Evolutionary conservation across 2,113 vertebrate species (phyloP).

Genomic region (Garra rufa): DNA sequence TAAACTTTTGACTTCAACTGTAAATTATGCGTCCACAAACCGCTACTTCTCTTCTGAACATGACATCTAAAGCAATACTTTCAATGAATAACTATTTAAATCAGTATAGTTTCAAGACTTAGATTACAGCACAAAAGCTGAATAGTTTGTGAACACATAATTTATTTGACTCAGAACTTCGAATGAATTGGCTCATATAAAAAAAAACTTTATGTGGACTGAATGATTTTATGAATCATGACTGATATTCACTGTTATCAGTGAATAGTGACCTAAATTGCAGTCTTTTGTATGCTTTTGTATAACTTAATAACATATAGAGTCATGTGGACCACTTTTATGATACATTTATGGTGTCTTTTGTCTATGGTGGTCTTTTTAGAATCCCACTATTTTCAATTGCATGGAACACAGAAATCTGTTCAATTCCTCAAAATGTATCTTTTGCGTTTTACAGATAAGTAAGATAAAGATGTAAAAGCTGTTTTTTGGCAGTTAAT

Average conservation of each 20-base stretch:
- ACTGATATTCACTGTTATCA: too few relatives aligned
- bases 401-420: background rate
- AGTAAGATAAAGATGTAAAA: background rate
- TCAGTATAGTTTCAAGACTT: too few relatives aligned
- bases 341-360: background rate
- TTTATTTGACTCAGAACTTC: too few relatives aligned
- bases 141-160: too few relatives aligned
- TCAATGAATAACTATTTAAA: background rate
- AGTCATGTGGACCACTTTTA: background rate
- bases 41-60: background rate
- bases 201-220: too few relatives aligned
- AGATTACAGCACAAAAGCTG: too few relatives aligned
- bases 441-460: background rate
- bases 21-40: background rate
- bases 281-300: background rate
- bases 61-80: background rate
- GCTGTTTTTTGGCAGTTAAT: background rate
- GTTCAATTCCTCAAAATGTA: background rate
- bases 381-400: background rate
- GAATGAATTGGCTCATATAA: too few relatives aligned
- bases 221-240: too few relatives aligned
- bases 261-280: background rate
- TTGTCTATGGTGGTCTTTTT: background rate
- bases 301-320: background rate
- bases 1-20: too few relatives aligned